Evolutionary conservation across 1,140 invertebrate species (phyloP).

Genomic region (Amyelois transitella): DNA sequence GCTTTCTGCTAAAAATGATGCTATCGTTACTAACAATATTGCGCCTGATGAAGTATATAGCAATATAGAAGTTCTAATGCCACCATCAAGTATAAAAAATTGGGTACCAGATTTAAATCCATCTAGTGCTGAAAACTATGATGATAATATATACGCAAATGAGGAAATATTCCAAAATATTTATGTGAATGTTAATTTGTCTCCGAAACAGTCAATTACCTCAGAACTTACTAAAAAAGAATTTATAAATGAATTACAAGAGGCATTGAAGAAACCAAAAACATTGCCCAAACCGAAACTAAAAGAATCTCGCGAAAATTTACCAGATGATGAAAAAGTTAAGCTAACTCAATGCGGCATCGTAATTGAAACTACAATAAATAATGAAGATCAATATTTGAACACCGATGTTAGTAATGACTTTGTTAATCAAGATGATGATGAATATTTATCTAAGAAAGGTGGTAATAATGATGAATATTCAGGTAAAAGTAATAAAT

Average conservation of each 20-base stretch:
- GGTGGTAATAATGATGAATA: too few species aligned
- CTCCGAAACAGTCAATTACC: not conserved
- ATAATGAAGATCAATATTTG: too few species aligned
- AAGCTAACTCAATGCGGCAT: not conserved
- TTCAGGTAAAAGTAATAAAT: too few species aligned
- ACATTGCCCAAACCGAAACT: conserved; percentile 6
- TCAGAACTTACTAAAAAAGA: not conserved
- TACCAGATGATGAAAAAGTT: conserved; percentile 15
- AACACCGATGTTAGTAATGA: too few species aligned
- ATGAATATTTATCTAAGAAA: too few species aligned
- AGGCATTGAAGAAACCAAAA: conserved; percentile 7
- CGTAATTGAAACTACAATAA: not conserved
- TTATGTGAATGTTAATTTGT: not conserved
- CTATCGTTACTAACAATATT: conserved; percentile 16
- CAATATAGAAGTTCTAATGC: not conserved
- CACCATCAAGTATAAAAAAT: not conserved
- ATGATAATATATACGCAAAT: not conserved
- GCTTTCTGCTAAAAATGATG: conserved; percentile 28
- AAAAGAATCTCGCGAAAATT: not conserved
- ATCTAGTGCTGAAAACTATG: not conserved
- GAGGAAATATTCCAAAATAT: not conserved
- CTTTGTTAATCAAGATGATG: too few species aligned
- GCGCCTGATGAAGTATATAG: not conserved
- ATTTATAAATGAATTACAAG: not conserved
- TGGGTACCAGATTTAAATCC: not conserved